Evolutionary conservation across 2,113 vertebrate genomes (phyloP), one percentile per base, ranked within the genome.

Genomic region (Atlantisia rogersi): DNA sequence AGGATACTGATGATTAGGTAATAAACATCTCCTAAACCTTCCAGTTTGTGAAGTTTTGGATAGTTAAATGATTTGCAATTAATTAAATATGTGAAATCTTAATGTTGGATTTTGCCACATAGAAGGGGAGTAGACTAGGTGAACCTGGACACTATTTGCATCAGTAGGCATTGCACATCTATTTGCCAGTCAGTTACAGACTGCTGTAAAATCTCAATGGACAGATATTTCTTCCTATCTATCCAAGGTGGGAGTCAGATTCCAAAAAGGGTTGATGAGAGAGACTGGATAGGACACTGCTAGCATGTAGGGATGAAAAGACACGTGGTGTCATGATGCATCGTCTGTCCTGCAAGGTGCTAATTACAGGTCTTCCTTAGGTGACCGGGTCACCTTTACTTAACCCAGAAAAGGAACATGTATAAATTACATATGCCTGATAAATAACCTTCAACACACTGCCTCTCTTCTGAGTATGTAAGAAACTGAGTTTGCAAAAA

Each of bases 281-380:
- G 28, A 77, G 48, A 16, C 19, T 74, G 29, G 14, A 78, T 5
- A 73, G 21, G 53, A 10, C 21, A 52, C 1, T 77, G 35, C 13
- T 12, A 42, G 8, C 21, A 48, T 8, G 28, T 5, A 46, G 22
- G 22, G 39, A 60, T 4, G 3, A 64, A 81, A 87, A 69, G 35
- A 7, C 32, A 60, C 15, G 59, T 1, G 6, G 13, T 35, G 24
- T 37, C 44, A 56, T 32, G 0, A 11, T 1, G 2, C 0, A 1
- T 20, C 8, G 29, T 5, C 10, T 37, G 8, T 40, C 53, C 35
- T 5, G 2, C 15, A 40, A 50, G 26, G 55, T 16, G 13, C 0
- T 6, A 53, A 35, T 14, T 35, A 50, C 24, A 6, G 2, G 3
- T 44, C 24, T 86, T 42, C n/a, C 7, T 26, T 40, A 65, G 26